phyloP scores from a whole-genome alignment of 1,140 invertebrate genomes.

The Ruditapes philippinarum region DNA sequence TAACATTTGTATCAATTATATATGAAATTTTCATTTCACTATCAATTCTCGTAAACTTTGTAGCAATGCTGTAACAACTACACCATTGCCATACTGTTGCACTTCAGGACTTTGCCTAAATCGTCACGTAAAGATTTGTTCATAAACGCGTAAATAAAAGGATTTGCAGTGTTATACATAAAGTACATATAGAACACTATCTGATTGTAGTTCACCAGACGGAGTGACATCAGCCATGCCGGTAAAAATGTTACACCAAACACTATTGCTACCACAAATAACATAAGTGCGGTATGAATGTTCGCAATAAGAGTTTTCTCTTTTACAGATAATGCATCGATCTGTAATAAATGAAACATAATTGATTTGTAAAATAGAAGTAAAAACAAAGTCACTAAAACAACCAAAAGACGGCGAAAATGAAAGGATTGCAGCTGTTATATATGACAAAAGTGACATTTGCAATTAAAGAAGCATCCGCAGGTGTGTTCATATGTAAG shows the following conservation, averaged over 20 bases:
- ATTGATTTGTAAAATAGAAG: too few species aligned
- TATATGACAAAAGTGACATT: too few species aligned
- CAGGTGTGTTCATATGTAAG: too few species aligned
- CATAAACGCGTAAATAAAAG: conserved; percentile 85
- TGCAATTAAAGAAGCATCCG: too few species aligned
- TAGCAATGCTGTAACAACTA: too few species aligned
- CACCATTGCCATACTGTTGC: conserved; percentile 55
- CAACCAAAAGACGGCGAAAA: too few species aligned
- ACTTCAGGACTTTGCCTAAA: conserved; percentile 75
- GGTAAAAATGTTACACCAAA: conserved; percentile 83
- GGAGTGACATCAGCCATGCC: conserved; percentile 79
- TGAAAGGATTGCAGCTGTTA: too few species aligned
- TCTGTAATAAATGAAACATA: too few species aligned
- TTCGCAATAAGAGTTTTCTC: conserved; percentile 79
- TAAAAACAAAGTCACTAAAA: too few species aligned
- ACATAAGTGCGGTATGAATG: conserved; percentile 82
- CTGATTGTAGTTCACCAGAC: conserved; percentile 69
- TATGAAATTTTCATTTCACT: too few species aligned
- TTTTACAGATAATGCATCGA: conserved; percentile 58
- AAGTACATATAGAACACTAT: conserved; percentile 83
- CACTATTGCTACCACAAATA: conserved; percentile 83
- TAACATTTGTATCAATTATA: too few species aligned
- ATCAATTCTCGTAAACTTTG: too few species aligned
- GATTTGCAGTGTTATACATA: conserved; percentile 83
- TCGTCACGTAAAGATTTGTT: conserved; percentile 83